A percentile compares a stretch with the other conserved stretches of the same genome.
Evolutionary conservation across 1,140 invertebrate species (phyloP).

Genomic region (Heliconius congener): DNA sequence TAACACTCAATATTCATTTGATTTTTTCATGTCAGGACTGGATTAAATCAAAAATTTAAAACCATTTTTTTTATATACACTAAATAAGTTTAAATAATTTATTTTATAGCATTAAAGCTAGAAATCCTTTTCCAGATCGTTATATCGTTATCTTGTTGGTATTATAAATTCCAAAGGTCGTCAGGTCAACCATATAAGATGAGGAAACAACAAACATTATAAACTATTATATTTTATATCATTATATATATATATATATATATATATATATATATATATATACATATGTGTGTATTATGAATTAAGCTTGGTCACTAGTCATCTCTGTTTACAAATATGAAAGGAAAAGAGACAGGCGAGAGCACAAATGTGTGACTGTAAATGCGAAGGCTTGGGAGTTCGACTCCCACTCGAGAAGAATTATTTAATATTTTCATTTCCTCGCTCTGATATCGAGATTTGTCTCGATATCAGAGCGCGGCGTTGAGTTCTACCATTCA

Average conservation of each 20-base stretch:
- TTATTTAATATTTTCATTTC: too few species aligned
- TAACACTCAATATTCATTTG: not conserved
- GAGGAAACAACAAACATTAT: not conserved
- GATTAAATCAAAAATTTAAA: too few species aligned
- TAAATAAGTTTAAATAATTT: too few species aligned
- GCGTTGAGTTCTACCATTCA: too few species aligned
- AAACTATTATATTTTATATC: not conserved
- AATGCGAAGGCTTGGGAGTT: too few species aligned
- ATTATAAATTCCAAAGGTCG: slow-evolving; percentile 11
- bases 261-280: not conserved
- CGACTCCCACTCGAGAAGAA: too few species aligned
- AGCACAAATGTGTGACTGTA: too few species aligned
- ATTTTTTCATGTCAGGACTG: too few species aligned
- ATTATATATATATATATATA: not conserved
- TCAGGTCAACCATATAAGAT: slow-evolving; percentile 8
- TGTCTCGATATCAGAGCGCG: too few species aligned
- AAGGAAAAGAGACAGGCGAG: too few species aligned
- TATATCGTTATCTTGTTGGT: slow-evolving; percentile 8
- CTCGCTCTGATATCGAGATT: too few species aligned
- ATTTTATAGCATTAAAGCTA: not conserved
- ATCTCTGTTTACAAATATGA: not conserved
- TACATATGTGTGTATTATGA: not conserved
- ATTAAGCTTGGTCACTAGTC: not conserved
- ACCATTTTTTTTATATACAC: too few species aligned
- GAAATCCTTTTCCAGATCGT: slow-evolving; percentile 5